Percentiles rank a stretch among this genome's conserved stretches.
Evolutionary conservation across 2,888 invertebrate species (phyloP).

Genomic region (Galeopsomyia nigrocyanea): DNA sequence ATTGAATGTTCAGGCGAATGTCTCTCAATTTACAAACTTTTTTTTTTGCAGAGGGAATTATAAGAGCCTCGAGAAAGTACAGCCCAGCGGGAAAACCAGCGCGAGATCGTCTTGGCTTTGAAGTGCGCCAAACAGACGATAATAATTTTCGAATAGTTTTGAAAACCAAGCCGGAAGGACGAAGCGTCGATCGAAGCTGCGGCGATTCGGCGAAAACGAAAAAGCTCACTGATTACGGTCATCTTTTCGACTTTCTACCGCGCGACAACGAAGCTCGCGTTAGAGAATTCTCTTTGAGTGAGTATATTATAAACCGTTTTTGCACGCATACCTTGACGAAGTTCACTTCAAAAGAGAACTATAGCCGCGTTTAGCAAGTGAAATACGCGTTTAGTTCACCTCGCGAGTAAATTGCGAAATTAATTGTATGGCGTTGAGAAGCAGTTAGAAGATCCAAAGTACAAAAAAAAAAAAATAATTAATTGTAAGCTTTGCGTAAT

Average conservation of each 20-base stretch:
- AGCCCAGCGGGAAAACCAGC: slow-evolving; percentile 31
- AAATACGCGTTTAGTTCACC: no score
- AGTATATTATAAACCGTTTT: background rate
- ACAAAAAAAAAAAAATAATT: no score
- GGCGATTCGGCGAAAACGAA: no score
- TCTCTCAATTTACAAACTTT: no score
- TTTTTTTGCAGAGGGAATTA: slow-evolving; percentile 26
- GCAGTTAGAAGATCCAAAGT: no score
- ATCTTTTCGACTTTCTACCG: background rate
- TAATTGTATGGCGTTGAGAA: no score
- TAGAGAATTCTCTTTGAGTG: background rate
- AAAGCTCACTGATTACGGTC: background rate
- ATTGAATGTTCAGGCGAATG: no score
- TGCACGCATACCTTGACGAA: background rate
- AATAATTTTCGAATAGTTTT: slow-evolving; percentile 14
- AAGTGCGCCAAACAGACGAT: slow-evolving; percentile 18
- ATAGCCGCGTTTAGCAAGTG: no score
- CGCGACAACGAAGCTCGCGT: background rate
- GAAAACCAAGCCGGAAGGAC: slow-evolving; percentile 1
- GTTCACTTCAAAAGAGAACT: no score
- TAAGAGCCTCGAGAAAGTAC: slow-evolving; percentile 5
- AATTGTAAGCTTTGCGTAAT: no score
- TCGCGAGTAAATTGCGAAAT: no score
- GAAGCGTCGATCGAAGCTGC: background rate
- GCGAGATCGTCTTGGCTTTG: slow-evolving; percentile 17